Conservation (phyloP, 2,113 vertebrate genomes). For the Pundamilia nyererei region DNA sequence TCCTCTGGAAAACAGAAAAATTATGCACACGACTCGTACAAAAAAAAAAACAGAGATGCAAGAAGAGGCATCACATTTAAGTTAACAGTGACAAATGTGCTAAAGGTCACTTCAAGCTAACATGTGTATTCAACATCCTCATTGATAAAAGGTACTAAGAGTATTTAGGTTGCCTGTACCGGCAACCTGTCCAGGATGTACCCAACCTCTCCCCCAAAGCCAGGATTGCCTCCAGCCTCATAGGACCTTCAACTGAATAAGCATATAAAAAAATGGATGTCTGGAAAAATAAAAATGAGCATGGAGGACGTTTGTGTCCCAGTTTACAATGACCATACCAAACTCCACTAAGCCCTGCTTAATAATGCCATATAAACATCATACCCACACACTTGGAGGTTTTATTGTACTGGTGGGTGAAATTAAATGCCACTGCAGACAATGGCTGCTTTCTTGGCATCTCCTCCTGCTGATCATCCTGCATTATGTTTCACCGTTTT, state of each 20-base stretch:
- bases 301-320: neutral
- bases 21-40: neutral
- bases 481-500: conserved; percentile 19
- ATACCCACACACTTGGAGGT: neutral
- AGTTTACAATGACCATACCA: neutral
- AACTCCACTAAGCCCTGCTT: neutral
- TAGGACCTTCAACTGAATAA: neutral
- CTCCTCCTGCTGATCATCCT: neutral
- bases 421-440: conserved; percentile 1
- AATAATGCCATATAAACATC: neutral
- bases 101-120: neutral
- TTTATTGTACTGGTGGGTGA: neutral
- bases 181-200: neutral
- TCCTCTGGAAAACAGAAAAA: conserved; percentile 67
- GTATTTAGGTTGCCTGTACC: neutral
- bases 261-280: neutral
- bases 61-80: neutral
- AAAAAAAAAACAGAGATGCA: neutral
- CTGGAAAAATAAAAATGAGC: neutral
- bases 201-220: neutral
- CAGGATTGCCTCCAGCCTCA: neutral
- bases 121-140: neutral
- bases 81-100: neutral
- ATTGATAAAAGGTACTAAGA: neutral
- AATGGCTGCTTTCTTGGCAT: neutral